A percentile compares a stretch with the other conserved stretches of the same genome.
Conservation (phyloP, 2,113 vertebrate genomes). For the Amblyornis subalaris region DNA sequence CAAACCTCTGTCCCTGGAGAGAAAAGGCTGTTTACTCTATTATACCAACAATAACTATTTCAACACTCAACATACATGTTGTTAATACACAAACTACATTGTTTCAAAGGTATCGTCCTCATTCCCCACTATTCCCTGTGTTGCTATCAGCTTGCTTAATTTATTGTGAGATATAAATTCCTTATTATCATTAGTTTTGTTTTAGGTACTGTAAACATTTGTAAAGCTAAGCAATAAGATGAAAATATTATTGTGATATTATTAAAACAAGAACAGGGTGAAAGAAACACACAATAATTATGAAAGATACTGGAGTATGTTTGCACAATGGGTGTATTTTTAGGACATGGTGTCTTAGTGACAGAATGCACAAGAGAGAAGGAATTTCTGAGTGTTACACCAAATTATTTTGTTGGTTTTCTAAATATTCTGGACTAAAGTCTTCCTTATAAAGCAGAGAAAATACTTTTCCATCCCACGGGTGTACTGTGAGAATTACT, state of each 20-base stretch:
- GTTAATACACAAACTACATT: neutral
- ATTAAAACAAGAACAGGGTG: neutral
- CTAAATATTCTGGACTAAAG: neutral
- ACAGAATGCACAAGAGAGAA: neutral
- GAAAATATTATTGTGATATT: neutral
- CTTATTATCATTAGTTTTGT: neutral
- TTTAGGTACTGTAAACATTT: neutral
- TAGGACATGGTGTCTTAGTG: neutral
- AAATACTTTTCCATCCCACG: neutral
- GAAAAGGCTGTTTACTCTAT: neutral
- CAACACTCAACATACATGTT: neutral
- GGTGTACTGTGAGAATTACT: neutral
- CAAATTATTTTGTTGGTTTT: neutral
- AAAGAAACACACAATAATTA: neutral
- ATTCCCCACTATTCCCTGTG: neutral
- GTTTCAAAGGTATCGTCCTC: neutral
- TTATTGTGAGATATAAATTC: neutral
- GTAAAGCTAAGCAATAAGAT: neutral
- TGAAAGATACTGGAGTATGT: neutral
- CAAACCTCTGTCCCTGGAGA: neutral
- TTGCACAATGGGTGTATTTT: slow-evolving; percentile 5
- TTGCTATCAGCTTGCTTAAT: neutral
- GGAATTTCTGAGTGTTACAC: neutral
- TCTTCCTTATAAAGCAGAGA: neutral
- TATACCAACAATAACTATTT: neutral